These are phyloP conservation scores for Hystrix brachyura DNA, from an alignment of 2,113 vertebrate species.

Conservation along the genomic window DNA sequence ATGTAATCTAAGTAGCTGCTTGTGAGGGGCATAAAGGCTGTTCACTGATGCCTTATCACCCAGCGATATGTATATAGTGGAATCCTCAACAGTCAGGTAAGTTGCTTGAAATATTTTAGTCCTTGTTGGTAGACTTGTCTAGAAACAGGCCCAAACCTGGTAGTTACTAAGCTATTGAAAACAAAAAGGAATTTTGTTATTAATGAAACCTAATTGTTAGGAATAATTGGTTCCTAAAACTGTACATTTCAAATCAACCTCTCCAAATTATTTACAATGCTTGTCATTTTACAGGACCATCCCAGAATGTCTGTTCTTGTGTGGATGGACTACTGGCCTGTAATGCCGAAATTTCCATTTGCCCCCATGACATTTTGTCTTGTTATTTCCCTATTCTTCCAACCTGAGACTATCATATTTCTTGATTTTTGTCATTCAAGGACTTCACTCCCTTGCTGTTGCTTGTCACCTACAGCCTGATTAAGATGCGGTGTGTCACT, in stretches of 20 bases:
- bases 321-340: neutral
- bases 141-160: too few relatives aligned
- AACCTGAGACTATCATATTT: neutral
- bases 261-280: neutral
- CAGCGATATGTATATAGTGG: neutral
- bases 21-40: neutral
- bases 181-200: neutral
- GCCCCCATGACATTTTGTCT: neutral
- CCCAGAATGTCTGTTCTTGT: neutral
- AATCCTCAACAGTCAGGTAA: neutral
- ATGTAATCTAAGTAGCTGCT: neutral
- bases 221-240: constrained; percentile 9
- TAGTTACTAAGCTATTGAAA: neutral
- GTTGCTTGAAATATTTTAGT: neutral
- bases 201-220: neutral
- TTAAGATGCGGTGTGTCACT: neutral
- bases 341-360: neutral
- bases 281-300: neutral
- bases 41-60: neutral
- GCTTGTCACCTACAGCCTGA: neutral
- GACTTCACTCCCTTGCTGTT: neutral
- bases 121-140: neutral
- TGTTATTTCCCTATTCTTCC: neutral
- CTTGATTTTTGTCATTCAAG: neutral
- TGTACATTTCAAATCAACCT: neutral